Evolutionary conservation across 53 echinoderm and acorn worm genomes (phyloP), one percentile per base, ranked within the genome.

Genomic region (Paelopatides confundens): DNA sequence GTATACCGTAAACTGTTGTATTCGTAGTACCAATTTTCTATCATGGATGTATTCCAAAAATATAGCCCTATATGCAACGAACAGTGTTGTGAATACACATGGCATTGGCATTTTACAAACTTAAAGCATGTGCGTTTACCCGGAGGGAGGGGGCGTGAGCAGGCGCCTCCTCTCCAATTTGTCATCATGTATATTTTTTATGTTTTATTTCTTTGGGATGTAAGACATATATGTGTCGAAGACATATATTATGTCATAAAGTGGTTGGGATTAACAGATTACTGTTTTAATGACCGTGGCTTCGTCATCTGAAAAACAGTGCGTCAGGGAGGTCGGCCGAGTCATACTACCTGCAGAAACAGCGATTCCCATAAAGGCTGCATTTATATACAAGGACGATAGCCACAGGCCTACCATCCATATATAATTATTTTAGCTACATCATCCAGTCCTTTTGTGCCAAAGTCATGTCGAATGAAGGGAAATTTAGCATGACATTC

Each of bases 401-500:
- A 90, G 35, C 69, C 69, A 39, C 86, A 86, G 29, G 67, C 49
- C n/a, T 79, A 66, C 53, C 78, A 90, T 52, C 86, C 90, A 65
- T 86, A 77, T 38, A 86, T 66, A 33, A 90, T 77, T 5, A 90
- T 79, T 66, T 86, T 90, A 8, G 86, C 90, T 26, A 54, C 31
- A 3, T 81, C 65, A 67, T 47, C 5, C 87, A 81, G 86, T 36
- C 86, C 71, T 4, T 40, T 64, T 36, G 35, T 66, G 9, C 67
- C 37, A 86, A 86, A 50, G 21, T 69, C 79, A 54, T 91, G 81
- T 33, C 87, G 62, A 30, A 82, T 33, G 62, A 36, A 87, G 5
- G 91, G 87, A 3, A 91, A 81, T 83, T 91, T 91, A 51, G 87
- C 39, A 26, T 49, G 29, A 46, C 67, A 86, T 27, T 87, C 87